These are phyloP conservation scores for Acheta domesticus DNA, from an alignment of 2,888 invertebrate species.

Conservation along the genomic window DNA sequence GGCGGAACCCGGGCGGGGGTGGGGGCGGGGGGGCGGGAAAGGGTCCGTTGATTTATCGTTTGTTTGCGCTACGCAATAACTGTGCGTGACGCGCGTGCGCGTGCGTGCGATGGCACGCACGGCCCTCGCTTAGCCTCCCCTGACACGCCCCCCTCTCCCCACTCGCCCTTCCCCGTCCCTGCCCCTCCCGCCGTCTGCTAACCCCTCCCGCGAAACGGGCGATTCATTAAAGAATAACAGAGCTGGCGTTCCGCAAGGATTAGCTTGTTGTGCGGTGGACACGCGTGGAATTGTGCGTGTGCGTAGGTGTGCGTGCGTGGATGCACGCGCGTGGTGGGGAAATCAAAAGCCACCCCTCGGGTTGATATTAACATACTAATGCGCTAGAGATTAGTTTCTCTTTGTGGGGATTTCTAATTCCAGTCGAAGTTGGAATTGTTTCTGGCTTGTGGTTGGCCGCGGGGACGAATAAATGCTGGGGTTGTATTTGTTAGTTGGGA, in stretches of 20 bases:
- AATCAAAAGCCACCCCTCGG: background rate
- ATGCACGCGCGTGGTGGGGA: no score
- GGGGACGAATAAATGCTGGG: background rate
- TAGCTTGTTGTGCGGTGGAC: background rate
- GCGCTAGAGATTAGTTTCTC: slow-evolving; percentile 1
- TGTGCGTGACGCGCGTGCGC: slow-evolving; percentile 5
- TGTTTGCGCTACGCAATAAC: slow-evolving; percentile 6
- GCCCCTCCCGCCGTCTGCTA: background rate
- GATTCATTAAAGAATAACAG: slow-evolving; percentile 18
- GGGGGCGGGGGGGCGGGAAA: background rate
- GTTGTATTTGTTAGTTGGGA: no score
- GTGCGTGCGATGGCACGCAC: background rate
- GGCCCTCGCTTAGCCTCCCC: background rate
- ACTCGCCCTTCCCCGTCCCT: background rate
- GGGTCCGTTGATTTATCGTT: background rate
- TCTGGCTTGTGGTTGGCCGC: background rate
- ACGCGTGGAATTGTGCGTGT: background rate
- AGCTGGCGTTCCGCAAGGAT: background rate
- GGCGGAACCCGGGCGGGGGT: background rate
- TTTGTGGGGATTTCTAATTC: background rate
- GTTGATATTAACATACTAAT: slow-evolving; percentile 4
- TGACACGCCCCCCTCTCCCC: background rate
- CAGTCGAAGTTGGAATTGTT: background rate
- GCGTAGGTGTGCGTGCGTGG: no score
- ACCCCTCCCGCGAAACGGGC: background rate